Percentiles rank a stretch among this genome's conserved stretches.
phyloP scores from a whole-genome alignment of 2,113 vertebrate species.

The Cyphomyrus discorhynchus region DNA sequence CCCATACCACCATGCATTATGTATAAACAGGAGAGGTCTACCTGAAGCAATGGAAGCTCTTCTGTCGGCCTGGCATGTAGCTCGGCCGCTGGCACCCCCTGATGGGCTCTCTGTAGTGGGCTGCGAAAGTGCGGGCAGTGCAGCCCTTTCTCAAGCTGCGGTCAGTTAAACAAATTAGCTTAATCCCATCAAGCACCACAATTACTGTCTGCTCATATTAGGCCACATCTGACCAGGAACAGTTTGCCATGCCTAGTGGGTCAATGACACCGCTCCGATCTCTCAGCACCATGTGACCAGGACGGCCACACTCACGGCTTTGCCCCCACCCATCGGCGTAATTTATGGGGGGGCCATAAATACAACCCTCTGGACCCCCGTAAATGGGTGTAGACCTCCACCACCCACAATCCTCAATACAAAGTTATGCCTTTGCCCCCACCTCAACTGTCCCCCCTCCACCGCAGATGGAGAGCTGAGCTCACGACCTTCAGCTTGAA shows the following conservation, averaged over 20 bases:
- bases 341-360: neutral
- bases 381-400: neutral
- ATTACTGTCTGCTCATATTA: conserved; percentile 31
- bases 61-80: neutral
- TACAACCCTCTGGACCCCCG: neutral
- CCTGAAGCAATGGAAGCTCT: neutral
- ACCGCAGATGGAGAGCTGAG: neutral
- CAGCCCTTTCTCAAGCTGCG: neutral
- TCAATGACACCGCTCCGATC: neutral
- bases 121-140: conserved; percentile 19
- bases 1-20: neutral
- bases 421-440: neutral
- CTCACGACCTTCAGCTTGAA: neutral
- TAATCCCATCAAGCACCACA: conserved; percentile 32
- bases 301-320: neutral
- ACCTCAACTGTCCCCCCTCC: neutral
- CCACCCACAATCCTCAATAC: too few relatives aligned
- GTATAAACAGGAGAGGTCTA: neutral
- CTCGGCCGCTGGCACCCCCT: neutral
- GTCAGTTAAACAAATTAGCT: conserved; percentile 30
- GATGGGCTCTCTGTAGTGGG: neutral
- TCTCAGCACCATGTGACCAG: too few relatives aligned
- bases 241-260: conserved; percentile 9
- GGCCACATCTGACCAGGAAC: conserved; percentile 14
- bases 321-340: neutral